Evolutionary conservation across 30 jellyfish, hydroid and myxozoan genomes (phyloP).

Genomic region (Catostylus mosaicus): DNA sequence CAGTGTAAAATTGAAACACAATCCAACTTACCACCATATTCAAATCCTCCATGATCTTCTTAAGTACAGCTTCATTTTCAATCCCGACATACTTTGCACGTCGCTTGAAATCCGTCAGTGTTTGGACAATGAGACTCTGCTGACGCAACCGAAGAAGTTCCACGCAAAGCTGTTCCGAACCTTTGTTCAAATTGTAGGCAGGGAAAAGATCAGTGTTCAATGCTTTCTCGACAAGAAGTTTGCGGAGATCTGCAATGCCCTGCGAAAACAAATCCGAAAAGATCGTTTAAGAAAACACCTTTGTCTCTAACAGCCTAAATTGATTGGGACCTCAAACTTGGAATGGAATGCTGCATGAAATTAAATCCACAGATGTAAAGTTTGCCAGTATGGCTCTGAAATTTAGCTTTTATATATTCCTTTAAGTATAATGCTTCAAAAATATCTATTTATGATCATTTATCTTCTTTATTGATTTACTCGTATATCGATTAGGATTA

Average conservation of each 20-base stretch:
- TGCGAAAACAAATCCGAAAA: no score
- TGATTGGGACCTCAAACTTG: no score
- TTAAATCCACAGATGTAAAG: no score
- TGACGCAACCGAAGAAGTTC: constrained; percentile 69
- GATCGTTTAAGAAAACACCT: no score
- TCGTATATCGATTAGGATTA: no score
- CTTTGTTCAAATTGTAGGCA: constrained; percentile 50
- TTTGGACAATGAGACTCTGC: constrained; percentile 68
- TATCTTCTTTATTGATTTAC: no score
- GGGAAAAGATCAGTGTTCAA: constrained; percentile 57
- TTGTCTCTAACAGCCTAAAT: no score
- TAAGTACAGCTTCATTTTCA: constrained; percentile 57
- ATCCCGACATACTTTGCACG: constrained; percentile 70
- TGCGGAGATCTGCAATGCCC: constrained; percentile 89
- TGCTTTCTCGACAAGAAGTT: constrained; percentile 69
- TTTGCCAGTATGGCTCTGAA: no score
- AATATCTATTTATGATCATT: no score
- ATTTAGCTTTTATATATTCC: no score
- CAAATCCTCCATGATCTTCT: constrained; percentile 71
- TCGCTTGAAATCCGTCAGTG: constrained; percentile 57
- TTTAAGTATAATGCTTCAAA: no score
- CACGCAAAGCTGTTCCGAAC: constrained; percentile 70
- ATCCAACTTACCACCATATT: constrained; percentile 72
- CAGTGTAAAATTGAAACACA: neutral
- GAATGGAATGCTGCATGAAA: no score